phyloP scores from a whole-genome alignment of 2,797 vertebrate genomes.

The Spinus olivaceus region DNA sequence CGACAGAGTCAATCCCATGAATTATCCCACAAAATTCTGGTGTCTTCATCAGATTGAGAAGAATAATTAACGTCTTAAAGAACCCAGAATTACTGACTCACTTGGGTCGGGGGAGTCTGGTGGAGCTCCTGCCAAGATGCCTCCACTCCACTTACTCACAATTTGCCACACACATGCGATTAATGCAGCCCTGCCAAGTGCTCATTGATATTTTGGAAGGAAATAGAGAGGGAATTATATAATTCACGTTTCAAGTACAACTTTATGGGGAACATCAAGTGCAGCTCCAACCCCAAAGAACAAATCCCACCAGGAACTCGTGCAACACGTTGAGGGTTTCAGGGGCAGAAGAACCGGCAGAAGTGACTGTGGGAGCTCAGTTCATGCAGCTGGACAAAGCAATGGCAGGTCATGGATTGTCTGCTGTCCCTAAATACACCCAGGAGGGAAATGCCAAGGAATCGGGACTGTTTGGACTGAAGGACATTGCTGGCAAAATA shows the following conservation, averaged over 20 bases:
- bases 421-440: not conserved
- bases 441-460: not conserved
- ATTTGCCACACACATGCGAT: not conserved
- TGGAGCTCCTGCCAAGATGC: not conserved
- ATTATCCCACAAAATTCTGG: not conserved
- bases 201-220: not conserved
- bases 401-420: not conserved
- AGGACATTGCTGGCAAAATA: not conserved
- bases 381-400: not conserved
- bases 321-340: not conserved
- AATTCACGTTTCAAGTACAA: not conserved
- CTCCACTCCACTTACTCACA: not conserved
- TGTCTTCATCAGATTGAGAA: not conserved
- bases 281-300: not conserved
- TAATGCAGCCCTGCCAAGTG: not conserved
- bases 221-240: not conserved
- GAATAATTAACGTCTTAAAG: not conserved
- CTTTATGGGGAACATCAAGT: not conserved
- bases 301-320: accelerated
- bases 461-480: not conserved
- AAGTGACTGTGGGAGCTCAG: not conserved
- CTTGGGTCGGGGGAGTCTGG: not conserved
- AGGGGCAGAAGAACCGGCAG: not conserved
- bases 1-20: not conserved
- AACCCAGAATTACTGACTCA: not conserved